Conservation (phyloP, 2,113 vertebrate genomes). For the Tursiops truncatus region DNA sequence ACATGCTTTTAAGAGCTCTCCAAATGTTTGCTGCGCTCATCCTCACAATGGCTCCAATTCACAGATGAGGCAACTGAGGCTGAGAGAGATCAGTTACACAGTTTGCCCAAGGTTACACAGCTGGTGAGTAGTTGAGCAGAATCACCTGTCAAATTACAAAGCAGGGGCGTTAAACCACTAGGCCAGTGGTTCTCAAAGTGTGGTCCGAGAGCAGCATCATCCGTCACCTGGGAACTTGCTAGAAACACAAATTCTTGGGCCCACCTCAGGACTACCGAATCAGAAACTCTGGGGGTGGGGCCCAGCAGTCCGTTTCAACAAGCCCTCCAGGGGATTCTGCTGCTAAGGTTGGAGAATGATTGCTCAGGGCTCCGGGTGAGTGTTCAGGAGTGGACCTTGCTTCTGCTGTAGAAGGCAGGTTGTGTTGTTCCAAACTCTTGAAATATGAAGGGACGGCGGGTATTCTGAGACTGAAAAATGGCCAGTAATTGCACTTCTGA, state of each 20-base stretch:
- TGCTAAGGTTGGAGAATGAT: background rate
- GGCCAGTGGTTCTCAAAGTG: background rate
- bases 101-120: background rate
- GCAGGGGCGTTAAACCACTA: background rate
- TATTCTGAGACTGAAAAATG: background rate
- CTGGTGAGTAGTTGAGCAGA: background rate
- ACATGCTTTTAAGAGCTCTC: background rate
- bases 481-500: background rate
- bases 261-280: too few relatives aligned
- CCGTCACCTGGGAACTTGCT: too few relatives aligned
- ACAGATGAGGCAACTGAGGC: background rate
- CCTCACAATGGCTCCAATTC: background rate
- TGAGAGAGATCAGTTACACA: too few relatives aligned
- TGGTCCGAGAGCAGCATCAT: background rate
- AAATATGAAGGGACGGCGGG: background rate
- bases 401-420: fast-evolving
- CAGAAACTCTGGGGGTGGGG: background rate
- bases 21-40: background rate
- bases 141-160: background rate
- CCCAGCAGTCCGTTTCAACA: background rate
- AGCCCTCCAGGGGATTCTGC: background rate
- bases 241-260: background rate
- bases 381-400: background rate
- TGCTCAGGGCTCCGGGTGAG: background rate
- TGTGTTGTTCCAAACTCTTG: background rate